These are phyloP conservation scores for Ptilonorhynchus violaceus DNA, from an alignment of 2,113 vertebrate species.

Conservation along the genomic window DNA sequence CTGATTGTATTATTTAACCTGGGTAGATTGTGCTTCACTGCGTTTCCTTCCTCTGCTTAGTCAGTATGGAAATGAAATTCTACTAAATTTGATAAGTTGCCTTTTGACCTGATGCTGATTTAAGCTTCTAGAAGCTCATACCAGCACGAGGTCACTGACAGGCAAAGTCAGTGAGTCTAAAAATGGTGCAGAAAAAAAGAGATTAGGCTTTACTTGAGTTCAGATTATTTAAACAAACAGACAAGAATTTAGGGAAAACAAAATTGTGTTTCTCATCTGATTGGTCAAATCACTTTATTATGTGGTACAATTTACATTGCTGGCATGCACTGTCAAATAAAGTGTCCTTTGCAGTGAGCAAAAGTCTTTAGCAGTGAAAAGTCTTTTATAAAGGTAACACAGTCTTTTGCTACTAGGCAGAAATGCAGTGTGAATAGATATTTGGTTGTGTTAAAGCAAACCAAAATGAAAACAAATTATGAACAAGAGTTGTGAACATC, in stretches of 20 bases:
- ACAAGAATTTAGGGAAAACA: conserved; percentile 44
- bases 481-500: conserved; percentile 1
- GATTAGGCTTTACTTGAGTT: conserved; percentile 25
- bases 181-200: conserved; percentile 10
- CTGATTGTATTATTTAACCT: not conserved
- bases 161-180: conserved; percentile 37
- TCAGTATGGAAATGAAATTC: conserved; percentile 17
- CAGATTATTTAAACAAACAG: conserved; percentile 51
- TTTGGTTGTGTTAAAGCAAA: conserved; percentile 28
- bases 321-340: conserved; percentile 39
- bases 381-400: not conserved
- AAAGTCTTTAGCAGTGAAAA: conserved; percentile 40
- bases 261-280: conserved; percentile 19
- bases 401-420: conserved; percentile 31
- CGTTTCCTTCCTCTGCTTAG: not conserved
- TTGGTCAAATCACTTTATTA: conserved; percentile 72
- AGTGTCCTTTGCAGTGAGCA: conserved; percentile 38
- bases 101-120: conserved; percentile 15
- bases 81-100: conserved; percentile 11
- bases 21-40: not conserved
- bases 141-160: not conserved
- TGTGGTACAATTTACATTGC: conserved; percentile 47
- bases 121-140: conserved; percentile 24
- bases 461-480: conserved; percentile 28
- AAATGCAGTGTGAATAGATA: conserved; percentile 29